Conservation (phyloP, 2,888 invertebrate genomes). For the Antheraea assamensis region DNA sequence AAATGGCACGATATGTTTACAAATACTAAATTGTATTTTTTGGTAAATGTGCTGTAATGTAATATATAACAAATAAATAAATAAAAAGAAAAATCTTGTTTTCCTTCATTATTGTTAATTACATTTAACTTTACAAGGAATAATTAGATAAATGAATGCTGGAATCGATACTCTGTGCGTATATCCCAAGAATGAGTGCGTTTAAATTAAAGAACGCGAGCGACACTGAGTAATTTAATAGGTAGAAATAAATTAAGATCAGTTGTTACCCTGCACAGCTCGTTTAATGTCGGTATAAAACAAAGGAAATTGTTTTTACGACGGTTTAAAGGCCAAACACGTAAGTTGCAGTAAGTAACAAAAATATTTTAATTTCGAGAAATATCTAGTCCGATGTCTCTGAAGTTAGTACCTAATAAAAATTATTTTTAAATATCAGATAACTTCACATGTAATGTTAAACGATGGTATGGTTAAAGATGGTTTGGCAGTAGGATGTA, state of each 20-base stretch:
- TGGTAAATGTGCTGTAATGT: too few relatives aligned
- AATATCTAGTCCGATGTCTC: background rate
- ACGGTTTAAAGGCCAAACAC: background rate
- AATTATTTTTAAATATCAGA: background rate
- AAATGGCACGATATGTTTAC: too few relatives aligned
- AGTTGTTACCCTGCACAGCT: slow-evolving; percentile 1
- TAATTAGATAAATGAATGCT: too few relatives aligned
- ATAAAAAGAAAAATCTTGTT: too few relatives aligned
- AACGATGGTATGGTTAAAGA: too few relatives aligned
- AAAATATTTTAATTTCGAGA: background rate
- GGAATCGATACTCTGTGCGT: too few relatives aligned
- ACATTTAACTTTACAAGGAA: too few relatives aligned
- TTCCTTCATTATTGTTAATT: too few relatives aligned
- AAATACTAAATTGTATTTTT: too few relatives aligned
- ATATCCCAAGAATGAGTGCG: background rate
- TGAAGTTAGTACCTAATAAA: background rate
- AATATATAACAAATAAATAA: too few relatives aligned
- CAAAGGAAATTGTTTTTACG: background rate
- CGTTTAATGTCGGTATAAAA: slow-evolving; percentile 1
- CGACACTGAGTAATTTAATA: background rate
- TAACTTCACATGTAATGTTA: too few relatives aligned
- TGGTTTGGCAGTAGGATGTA: too few relatives aligned
- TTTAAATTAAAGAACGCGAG: background rate
- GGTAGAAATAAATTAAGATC: background rate
- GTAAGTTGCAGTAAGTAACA: background rate